These are phyloP conservation scores for Plecotus auritus DNA, from an alignment of 2,113 vertebrate genomes.

Conservation along the genomic window DNA sequence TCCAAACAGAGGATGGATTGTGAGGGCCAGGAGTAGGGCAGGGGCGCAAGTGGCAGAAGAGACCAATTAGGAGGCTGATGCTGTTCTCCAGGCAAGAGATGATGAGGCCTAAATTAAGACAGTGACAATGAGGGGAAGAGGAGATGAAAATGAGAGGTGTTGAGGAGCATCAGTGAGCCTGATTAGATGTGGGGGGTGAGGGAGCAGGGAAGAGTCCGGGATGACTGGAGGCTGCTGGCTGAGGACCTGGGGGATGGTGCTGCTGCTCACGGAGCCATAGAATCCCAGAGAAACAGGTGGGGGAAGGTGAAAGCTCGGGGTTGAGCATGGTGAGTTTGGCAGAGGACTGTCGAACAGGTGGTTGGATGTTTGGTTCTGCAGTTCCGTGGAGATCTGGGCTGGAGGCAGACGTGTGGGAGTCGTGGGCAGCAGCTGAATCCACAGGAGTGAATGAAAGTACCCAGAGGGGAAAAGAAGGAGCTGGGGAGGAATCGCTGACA, in stretches of 20 bases:
- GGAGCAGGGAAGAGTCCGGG: neutral
- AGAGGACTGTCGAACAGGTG: neutral
- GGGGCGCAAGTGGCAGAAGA: slow-evolving; percentile 28
- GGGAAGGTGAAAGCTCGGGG: neutral
- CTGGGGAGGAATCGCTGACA: slow-evolving; percentile 51
- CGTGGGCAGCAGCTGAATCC: neutral
- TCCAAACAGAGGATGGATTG: neutral
- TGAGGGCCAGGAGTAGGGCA: neutral
- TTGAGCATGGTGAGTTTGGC: neutral
- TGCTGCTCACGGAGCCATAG: slow-evolving; percentile 24
- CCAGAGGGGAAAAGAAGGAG: neutral
- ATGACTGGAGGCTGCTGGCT: slow-evolving; percentile 20
- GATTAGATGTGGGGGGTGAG: slow-evolving; percentile 55
- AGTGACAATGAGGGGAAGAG: slow-evolving; percentile 49
- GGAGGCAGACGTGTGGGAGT: slow-evolving; percentile 4
- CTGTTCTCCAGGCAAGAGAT: slow-evolving; percentile 52
- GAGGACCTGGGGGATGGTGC: slow-evolving; percentile 5
- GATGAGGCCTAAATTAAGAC: slow-evolving; percentile 64
- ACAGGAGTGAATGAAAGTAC: slow-evolving; percentile 21
- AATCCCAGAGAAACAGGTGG: neutral
- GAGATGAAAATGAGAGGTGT: slow-evolving; percentile 57
- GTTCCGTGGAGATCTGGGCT: neutral
- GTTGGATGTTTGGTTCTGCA: neutral
- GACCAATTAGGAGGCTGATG: slow-evolving; percentile 53
- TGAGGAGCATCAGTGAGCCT: slow-evolving; percentile 54